Percentiles rank a stretch among this genome's conserved stretches.
These are phyloP conservation scores for Antheraea pernyi DNA, from an alignment of 1,140 invertebrate species.

Conservation along the genomic window DNA sequence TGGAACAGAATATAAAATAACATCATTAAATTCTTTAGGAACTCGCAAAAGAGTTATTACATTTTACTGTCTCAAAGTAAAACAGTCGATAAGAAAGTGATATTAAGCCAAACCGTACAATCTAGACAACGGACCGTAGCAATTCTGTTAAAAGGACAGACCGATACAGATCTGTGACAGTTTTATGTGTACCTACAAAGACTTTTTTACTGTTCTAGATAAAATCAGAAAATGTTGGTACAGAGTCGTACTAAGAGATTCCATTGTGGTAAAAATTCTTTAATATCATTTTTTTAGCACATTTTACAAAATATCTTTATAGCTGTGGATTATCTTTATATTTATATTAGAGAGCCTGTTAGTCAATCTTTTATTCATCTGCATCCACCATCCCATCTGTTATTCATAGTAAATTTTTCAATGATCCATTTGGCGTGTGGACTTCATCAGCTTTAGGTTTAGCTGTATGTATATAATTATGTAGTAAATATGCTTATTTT, in stretches of 20 bases:
- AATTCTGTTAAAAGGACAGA: constrained; percentile 21
- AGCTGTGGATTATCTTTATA: too few relatives aligned
- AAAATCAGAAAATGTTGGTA: constrained; percentile 24
- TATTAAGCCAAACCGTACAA: background rate
- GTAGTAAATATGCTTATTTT: too few relatives aligned
- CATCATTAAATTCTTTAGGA: background rate
- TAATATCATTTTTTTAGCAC: too few relatives aligned
- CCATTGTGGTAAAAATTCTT: background rate
- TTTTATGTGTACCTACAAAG: constrained; percentile 22
- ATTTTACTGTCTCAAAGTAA: background rate
- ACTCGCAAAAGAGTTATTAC: too few relatives aligned
- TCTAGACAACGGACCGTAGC: constrained; percentile 4
- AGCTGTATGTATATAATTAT: too few relatives aligned
- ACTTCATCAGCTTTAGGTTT: too few relatives aligned
- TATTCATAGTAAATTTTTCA: too few relatives aligned
- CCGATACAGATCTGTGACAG: constrained; percentile 27
- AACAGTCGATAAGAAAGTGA: background rate
- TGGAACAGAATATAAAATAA: background rate
- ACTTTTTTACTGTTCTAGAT: constrained; percentile 29
- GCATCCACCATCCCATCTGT: too few relatives aligned
- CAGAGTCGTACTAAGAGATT: background rate
- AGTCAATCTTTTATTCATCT: too few relatives aligned
- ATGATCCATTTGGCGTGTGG: too few relatives aligned
- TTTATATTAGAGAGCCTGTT: too few relatives aligned
- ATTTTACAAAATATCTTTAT: too few relatives aligned